phyloP scores from a whole-genome alignment of 1,140 invertebrate genomes.

The Hestina assimilis region DNA sequence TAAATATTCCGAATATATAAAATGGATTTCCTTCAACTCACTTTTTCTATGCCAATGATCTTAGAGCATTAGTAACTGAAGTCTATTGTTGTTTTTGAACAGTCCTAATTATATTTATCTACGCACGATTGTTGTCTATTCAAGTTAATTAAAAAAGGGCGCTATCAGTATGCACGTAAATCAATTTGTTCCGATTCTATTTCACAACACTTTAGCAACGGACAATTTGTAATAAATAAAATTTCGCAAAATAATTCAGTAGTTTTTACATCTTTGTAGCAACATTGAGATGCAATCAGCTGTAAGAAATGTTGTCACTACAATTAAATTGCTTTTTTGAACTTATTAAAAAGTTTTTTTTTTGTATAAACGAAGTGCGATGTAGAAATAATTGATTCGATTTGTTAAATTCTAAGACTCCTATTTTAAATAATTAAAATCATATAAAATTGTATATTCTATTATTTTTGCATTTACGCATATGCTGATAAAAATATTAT shows the following conservation, averaged over 20 bases:
- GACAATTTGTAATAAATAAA: slow-evolving; percentile 12
- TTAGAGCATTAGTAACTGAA: too few relatives aligned
- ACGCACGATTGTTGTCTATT: too few relatives aligned
- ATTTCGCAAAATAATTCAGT: slow-evolving; percentile 16
- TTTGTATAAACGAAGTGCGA: neutral
- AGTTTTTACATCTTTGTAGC: slow-evolving; percentile 13
- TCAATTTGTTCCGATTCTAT: slow-evolving; percentile 10
- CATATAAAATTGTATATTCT: too few relatives aligned
- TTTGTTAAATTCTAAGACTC: neutral
- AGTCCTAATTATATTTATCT: too few relatives aligned
- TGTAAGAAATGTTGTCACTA: slow-evolving; percentile 4
- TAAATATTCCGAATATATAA: too few relatives aligned
- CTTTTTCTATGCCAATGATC: too few relatives aligned
- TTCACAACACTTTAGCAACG: slow-evolving; percentile 15
- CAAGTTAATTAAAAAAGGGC: too few relatives aligned
- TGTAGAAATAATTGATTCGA: neutral
- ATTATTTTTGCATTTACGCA: too few relatives aligned
- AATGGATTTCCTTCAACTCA: too few relatives aligned
- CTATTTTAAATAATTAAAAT: too few relatives aligned
- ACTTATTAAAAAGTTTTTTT: slow-evolving; percentile 1
- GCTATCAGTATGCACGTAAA: slow-evolving; percentile 5
- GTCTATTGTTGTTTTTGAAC: too few relatives aligned
- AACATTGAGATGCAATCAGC: slow-evolving; percentile 8
- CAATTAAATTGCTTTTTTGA: slow-evolving; percentile 2
- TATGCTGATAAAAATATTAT: too few relatives aligned